These are phyloP conservation scores for Poecilia gillii DNA, from an alignment of 2,797 vertebrate species.

Conservation along the genomic window DNA sequence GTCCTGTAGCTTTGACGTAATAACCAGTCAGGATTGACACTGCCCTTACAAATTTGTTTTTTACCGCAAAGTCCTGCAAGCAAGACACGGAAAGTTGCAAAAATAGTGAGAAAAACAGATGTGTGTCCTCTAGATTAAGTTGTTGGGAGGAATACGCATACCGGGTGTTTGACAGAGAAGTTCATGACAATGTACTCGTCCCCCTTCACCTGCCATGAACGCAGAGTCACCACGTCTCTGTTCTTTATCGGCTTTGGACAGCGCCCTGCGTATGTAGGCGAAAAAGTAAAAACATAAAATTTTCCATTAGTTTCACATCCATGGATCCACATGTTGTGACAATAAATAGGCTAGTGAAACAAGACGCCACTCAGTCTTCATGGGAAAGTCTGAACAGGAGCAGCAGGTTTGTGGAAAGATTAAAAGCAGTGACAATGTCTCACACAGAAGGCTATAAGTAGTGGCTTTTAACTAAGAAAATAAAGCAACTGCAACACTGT, in stretches of 20 bases:
- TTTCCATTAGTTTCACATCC: slow-evolving; percentile 11
- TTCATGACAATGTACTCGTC: slow-evolving; percentile 78
- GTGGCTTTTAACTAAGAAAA: not conserved
- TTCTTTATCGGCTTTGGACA: slow-evolving; percentile 81
- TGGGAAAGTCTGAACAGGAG: not conserved
- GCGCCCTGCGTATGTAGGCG: slow-evolving; percentile 65
- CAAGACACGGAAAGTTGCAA: slow-evolving; percentile 4
- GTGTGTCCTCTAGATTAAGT: not conserved
- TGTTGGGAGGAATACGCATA: slow-evolving; percentile 47
- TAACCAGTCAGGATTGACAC: slow-evolving; percentile 86
- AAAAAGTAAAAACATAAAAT: not conserved
- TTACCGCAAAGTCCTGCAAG: slow-evolving; percentile 79
- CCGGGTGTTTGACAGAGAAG: slow-evolving; percentile 83
- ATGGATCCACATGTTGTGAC: slow-evolving; percentile 46
- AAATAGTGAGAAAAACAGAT: not conserved
- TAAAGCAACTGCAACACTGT: not conserved
- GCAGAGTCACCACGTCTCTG: slow-evolving; percentile 82
- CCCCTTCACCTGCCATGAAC: slow-evolving; percentile 79
- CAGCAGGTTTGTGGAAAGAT: not conserved
- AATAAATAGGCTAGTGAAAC: slow-evolving; percentile 49
- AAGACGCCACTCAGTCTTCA: slow-evolving; percentile 2
- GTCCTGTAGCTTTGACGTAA: slow-evolving; percentile 77
- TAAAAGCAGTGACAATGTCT: not conserved
- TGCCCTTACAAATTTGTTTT: slow-evolving; percentile 78
- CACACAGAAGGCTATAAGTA: not conserved